A percentile compares a stretch with the other conserved stretches of the same genome.
Evolutionary conservation across 1,140 invertebrate genomes (phyloP).

Genomic region (Aphelenchoides fujianensis): DNA sequence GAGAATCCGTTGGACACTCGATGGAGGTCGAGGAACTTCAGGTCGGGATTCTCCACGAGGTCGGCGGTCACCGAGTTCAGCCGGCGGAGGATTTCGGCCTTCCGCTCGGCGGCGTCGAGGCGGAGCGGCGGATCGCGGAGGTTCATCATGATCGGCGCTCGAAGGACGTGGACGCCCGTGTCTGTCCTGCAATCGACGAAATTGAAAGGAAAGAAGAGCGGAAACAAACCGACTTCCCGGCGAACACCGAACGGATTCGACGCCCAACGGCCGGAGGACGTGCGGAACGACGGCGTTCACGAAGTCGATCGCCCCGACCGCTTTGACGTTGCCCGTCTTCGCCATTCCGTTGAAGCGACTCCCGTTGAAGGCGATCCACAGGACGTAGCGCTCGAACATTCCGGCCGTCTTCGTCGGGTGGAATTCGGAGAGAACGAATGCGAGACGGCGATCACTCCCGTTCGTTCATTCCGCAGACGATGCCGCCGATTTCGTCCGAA

Average conservation of each 20-base stretch:
- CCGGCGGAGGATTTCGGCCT: not conserved
- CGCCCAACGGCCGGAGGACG: not conserved
- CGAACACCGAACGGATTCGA: slow-evolving; percentile 14
- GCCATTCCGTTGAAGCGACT: slow-evolving; percentile 42
- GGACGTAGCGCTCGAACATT: slow-evolving; percentile 25
- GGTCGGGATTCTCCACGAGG: slow-evolving; percentile 1
- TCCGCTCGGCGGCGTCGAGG: not conserved
- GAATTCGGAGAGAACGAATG: not conserved
- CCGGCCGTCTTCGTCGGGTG: not conserved
- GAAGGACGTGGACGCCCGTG: slow-evolving; percentile 45
- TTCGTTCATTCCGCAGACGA: no score
- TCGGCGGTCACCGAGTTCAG: not conserved
- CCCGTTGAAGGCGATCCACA: slow-evolving; percentile 45
- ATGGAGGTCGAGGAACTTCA: slow-evolving; percentile 34
- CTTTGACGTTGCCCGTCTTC: slow-evolving; percentile 28
- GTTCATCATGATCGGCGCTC: slow-evolving; percentile 34
- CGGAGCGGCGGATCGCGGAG: slow-evolving; percentile 12
- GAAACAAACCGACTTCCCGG: slow-evolving; percentile 38
- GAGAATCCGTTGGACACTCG: slow-evolving; percentile 43
- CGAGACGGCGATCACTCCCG: no score
- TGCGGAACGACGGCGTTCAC: slow-evolving; percentile 10
- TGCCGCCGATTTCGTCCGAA: no score
- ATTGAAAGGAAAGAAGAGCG: not conserved
- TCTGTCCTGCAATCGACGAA: slow-evolving; percentile 37
- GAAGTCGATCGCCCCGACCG: slow-evolving; percentile 37